Percentiles rank a stretch among this genome's conserved stretches.
Evolutionary conservation across 2,888 invertebrate genomes (phyloP).

Genomic region (Ellobium chinense): DNA sequence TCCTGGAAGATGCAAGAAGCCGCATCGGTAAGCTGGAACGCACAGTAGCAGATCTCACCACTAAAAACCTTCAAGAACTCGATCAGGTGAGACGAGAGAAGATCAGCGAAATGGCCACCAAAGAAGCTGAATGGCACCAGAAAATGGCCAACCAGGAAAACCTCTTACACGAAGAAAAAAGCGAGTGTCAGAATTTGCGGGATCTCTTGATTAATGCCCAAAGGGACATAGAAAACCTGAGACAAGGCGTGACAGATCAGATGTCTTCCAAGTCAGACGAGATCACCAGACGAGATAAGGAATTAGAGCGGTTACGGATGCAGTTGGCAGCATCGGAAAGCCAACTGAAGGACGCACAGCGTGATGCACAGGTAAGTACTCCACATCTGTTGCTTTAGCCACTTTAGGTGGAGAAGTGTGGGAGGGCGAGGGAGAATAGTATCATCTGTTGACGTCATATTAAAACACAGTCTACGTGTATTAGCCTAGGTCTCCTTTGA

Average conservation of each 20-base stretch:
- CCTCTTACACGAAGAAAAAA: slow-evolving; percentile 67
- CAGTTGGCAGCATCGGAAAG: slow-evolving; percentile 62
- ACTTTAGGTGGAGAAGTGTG: too few species aligned
- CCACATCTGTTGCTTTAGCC: too few species aligned
- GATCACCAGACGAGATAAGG: slow-evolving; percentile 60
- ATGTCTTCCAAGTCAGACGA: slow-evolving; percentile 64
- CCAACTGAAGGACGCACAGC: slow-evolving; percentile 58
- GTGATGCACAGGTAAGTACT: slow-evolving; percentile 26
- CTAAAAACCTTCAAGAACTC: slow-evolving; percentile 36
- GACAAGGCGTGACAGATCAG: slow-evolving; percentile 64
- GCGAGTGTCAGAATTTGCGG: slow-evolving; percentile 70
- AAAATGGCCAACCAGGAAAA: slow-evolving; percentile 61
- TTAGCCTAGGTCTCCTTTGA: too few species aligned
- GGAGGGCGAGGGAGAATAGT: too few species aligned
- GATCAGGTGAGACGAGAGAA: slow-evolving; percentile 48
- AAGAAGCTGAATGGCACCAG: slow-evolving; percentile 65
- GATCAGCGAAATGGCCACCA: slow-evolving; percentile 20
- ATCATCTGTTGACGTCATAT: too few species aligned
- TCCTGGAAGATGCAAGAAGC: slow-evolving; percentile 68
- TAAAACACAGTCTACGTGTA: too few species aligned
- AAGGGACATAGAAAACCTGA: slow-evolving; percentile 72
- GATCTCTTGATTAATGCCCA: slow-evolving; percentile 74
- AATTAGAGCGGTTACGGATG: slow-evolving; percentile 62
- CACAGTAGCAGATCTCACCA: neutral
- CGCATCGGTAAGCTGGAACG: slow-evolving; percentile 60